phyloP scores from a whole-genome alignment of 2,113 vertebrate species.

The Clinocottus analis region DNA sequence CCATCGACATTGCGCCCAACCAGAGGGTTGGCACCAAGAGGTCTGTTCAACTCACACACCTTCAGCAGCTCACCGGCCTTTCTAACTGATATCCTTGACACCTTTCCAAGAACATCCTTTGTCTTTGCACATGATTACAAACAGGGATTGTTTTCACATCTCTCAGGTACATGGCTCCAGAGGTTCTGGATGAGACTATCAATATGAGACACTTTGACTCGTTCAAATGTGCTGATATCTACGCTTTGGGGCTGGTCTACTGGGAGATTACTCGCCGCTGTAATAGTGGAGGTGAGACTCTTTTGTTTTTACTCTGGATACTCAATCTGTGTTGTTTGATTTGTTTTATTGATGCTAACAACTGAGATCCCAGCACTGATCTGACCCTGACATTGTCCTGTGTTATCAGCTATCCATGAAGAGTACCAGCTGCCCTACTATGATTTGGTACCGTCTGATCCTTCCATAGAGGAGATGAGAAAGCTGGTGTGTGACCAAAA shows the following conservation, averaged over 20 bases:
- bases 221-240: constrained; percentile 97
- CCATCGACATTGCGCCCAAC: constrained; percentile 96
- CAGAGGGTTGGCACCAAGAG: constrained; percentile 97
- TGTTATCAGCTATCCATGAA: constrained; percentile 89
- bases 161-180: constrained; percentile 96
- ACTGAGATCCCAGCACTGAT: constrained; percentile 15
- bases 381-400: constrained; percentile 3
- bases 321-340: constrained; percentile 23
- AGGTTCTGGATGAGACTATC: constrained; percentile 96
- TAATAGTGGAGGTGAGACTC: constrained; percentile 89
- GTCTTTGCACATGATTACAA: background rate
- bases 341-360: background rate
- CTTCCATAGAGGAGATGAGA: constrained; percentile 97
- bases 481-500: constrained; percentile 97
- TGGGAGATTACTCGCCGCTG: constrained; percentile 97
- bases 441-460: constrained; percentile 95
- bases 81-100: constrained; percentile 28
- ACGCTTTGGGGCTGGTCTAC: constrained; percentile 94
- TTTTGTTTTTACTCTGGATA: constrained; percentile 33
- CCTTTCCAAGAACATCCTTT: constrained; percentile 7
- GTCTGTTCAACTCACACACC: constrained; percentile 68
- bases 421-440: constrained; percentile 98
- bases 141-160: constrained; percentile 18
- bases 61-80: background rate
- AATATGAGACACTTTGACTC: constrained; percentile 99